phyloP scores from a whole-genome alignment of 2,797 vertebrate species.

The Mormyrus hasselquistii region DNA sequence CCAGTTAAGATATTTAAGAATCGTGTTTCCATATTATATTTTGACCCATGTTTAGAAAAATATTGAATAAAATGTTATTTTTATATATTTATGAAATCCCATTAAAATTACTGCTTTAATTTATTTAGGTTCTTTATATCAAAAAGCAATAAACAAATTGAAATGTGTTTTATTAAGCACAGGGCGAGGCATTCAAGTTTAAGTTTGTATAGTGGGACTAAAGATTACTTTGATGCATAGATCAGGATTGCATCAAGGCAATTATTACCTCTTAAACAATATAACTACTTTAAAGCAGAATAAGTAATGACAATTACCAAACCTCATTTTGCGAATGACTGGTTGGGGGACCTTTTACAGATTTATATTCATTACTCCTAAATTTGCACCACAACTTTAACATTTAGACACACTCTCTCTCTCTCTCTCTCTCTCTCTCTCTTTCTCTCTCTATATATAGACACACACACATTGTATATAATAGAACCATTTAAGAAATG shows the following conservation, averaged over 20 bases:
- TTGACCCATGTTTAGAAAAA: conserved; percentile 16
- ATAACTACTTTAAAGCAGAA: not conserved
- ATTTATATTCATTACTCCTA: not conserved
- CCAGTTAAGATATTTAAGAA: conserved; percentile 17
- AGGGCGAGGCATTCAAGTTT: conserved; percentile 10
- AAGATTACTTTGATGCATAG: conserved; percentile 11
- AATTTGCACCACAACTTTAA: not conserved
- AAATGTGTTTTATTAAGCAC: conserved; percentile 2
- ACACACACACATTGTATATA: not conserved
- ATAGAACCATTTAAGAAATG: not conserved
- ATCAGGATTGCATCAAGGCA: conserved; percentile 5
- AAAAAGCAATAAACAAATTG: conserved; percentile 62
- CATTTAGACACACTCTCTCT: not conserved
- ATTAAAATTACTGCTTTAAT: conserved; percentile 23
- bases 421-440: too few relatives aligned
- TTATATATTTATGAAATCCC: conserved; percentile 44
- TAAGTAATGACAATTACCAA: not conserved
- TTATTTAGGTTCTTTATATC: conserved; percentile 48
- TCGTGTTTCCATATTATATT: conserved; percentile 12
- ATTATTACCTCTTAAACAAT: conserved; percentile 7
- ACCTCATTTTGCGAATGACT: conserved; percentile 1
- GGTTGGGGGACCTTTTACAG: not conserved
- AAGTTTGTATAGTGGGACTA: conserved; percentile 11
- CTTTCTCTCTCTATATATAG: not conserved
- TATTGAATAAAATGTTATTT: conserved; percentile 20